Conservation (phyloP, 2,797 vertebrate genomes). For the Ibycter americanus region DNA sequence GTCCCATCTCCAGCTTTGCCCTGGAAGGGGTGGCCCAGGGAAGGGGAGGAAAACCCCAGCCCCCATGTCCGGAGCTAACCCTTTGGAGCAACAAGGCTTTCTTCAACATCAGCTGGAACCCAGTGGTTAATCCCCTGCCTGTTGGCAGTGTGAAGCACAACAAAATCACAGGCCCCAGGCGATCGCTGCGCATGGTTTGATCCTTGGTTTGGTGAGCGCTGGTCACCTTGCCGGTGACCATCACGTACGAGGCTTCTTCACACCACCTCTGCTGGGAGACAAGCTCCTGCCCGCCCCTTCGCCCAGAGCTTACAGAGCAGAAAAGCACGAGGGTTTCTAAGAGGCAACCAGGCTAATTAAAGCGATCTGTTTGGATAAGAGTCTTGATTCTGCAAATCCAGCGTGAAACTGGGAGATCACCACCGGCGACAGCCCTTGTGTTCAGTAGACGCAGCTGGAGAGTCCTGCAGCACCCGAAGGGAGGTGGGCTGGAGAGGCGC, state of each 20-base stretch:
- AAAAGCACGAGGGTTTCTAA: not conserved
- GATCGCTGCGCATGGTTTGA: not conserved
- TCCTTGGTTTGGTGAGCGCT: not conserved
- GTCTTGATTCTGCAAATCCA: not conserved
- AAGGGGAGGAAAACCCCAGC: not conserved
- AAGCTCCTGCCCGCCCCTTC: not conserved
- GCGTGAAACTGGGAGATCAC: not conserved
- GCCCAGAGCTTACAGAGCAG: not conserved
- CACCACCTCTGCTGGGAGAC: not conserved
- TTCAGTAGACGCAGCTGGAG: not conserved
- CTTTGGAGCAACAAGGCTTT: not conserved
- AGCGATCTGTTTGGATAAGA: not conserved
- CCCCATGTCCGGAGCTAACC: fast-evolving
- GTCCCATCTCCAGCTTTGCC: not conserved
- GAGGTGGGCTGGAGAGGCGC: not conserved
- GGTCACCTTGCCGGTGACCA: not conserved
- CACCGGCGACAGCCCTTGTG: not conserved
- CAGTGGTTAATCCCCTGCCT: not conserved
- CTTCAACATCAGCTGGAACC: not conserved
- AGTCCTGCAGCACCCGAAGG: fast-evolving
- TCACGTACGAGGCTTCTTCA: fast-evolving
- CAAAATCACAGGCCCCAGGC: not conserved
- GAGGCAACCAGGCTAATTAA: not conserved
- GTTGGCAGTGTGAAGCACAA: not conserved
- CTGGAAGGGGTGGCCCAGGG: not conserved